Conservation (phyloP, 2,888 invertebrate genomes). For the Syrphus vitripennis region DNA sequence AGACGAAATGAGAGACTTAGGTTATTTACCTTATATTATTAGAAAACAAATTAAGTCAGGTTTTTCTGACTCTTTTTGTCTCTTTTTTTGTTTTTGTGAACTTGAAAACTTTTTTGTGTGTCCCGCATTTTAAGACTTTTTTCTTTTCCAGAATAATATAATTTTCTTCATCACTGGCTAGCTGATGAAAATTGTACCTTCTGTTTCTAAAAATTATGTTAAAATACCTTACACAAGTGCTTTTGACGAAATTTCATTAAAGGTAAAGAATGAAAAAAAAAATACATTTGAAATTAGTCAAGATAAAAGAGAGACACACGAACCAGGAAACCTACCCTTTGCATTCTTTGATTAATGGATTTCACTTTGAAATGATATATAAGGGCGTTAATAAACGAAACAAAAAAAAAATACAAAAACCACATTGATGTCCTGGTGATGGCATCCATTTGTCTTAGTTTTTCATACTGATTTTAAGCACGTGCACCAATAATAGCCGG, state of each 20-base stretch:
- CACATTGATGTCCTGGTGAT: conserved; percentile 22
- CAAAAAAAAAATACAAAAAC: conserved; percentile 19
- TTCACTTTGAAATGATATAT: conserved; percentile 35
- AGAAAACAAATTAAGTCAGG: not conserved
- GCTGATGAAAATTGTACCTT: not conserved
- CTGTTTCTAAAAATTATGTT: not conserved
- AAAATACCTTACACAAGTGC: not conserved
- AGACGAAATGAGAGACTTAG: too few species aligned
- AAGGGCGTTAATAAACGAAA: conserved; percentile 29
- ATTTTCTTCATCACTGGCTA: not conserved
- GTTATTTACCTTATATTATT: too few species aligned
- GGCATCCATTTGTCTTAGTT: conserved; percentile 43
- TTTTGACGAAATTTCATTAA: not conserved
- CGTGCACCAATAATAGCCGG: not conserved
- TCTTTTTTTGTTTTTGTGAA: not conserved
- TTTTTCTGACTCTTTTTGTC: not conserved
- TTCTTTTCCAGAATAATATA: not conserved
- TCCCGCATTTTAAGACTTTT: not conserved
- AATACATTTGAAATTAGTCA: not conserved
- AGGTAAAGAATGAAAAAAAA: not conserved
- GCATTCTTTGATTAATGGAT: conserved; percentile 51
- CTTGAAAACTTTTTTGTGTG: not conserved
- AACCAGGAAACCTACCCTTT: not conserved
- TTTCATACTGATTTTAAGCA: not conserved
- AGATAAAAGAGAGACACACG: not conserved